Conservation (phyloP, 1,140 invertebrate genomes). For the Scylla paramamosain region DNA sequence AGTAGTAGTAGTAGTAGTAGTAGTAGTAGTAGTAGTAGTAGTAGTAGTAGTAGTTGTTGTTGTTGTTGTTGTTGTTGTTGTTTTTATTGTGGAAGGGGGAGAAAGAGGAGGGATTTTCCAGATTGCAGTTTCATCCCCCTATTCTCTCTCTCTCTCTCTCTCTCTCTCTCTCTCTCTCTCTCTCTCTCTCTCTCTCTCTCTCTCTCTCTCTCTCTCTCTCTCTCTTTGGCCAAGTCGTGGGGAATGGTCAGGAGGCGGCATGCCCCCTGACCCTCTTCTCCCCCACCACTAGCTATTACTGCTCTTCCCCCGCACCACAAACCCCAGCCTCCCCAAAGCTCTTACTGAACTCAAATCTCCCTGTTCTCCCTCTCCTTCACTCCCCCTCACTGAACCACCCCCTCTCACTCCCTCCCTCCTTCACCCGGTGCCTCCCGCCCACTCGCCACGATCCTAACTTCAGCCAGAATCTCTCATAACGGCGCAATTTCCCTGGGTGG, state of each 20-base stretch:
- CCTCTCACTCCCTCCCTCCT: slow-evolving; percentile 35
- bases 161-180: slow-evolving; percentile 28
- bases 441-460: not conserved
- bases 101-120: too few species aligned
- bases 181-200: slow-evolving; percentile 1
- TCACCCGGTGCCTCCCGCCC: not conserved
- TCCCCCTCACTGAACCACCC: not conserved
- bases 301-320: too few species aligned
- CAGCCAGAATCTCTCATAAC: not conserved
- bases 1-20: too few species aligned
- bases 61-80: too few species aligned
- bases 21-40: too few species aligned
- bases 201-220: not conserved
- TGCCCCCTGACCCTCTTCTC: not conserved
- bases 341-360: not conserved
- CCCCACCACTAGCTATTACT: not conserved
- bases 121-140: too few species aligned
- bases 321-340: not conserved
- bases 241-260: not conserved
- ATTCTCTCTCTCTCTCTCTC: not conserved
- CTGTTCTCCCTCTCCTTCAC: not conserved
- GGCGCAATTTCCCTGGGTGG: not conserved
- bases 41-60: too few species aligned
- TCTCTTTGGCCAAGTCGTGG: not conserved
- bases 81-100: too few species aligned